phyloP scores from a whole-genome alignment of 1,140 invertebrate species.

The Periplaneta americana region DNA sequence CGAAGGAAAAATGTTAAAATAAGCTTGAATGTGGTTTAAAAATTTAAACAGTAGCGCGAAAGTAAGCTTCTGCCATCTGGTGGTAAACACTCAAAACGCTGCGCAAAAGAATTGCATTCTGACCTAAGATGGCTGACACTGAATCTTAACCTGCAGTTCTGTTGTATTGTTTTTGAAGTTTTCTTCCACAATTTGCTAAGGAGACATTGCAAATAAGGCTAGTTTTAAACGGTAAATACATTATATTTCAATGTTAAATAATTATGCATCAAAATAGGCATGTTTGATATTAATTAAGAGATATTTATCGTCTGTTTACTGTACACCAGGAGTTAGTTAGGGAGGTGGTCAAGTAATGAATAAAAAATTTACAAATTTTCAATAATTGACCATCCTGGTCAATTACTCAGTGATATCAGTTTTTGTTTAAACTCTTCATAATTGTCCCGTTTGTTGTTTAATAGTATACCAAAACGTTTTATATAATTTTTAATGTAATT shows the following conservation, averaged over 20 bases:
- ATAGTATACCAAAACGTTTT: background rate
- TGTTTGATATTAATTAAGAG: background rate
- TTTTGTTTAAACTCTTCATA: background rate
- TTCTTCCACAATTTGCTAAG: no score
- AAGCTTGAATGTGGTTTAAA: background rate
- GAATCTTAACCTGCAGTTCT: background rate
- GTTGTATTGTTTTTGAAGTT: background rate
- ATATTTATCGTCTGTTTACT: background rate
- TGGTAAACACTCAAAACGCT: no score
- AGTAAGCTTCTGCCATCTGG: background rate
- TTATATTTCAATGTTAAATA: background rate
- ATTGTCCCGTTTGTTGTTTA: background rate
- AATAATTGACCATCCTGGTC: conserved; percentile 9
- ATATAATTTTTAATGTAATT: background rate
- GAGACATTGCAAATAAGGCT: background rate
- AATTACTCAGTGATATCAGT: background rate
- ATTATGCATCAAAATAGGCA: background rate
- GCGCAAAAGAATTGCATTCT: no score
- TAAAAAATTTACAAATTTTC: background rate
- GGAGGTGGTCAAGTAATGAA: background rate
- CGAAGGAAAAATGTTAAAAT: background rate
- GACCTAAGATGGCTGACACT: background rate
- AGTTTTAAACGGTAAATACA: background rate
- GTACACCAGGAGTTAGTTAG: background rate
- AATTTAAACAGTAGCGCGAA: background rate